Evolutionary conservation across 2,113 vertebrate species (phyloP).

Genomic region (Gymnobelideus leadbeateri): DNA sequence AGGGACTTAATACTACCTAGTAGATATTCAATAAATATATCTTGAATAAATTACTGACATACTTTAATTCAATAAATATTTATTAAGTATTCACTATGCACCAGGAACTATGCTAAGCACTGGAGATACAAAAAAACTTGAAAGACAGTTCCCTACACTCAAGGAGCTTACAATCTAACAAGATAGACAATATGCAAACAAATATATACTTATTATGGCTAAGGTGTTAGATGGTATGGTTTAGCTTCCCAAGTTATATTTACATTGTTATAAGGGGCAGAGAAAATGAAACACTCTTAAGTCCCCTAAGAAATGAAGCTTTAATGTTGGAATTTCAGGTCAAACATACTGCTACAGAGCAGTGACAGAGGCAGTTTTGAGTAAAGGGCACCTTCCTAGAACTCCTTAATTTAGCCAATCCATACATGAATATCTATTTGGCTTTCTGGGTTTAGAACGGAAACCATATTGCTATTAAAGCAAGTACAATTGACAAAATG

Average conservation of each 20-base stretch:
- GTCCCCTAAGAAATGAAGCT: not conserved
- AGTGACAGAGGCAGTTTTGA: not conserved
- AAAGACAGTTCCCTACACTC: not conserved
- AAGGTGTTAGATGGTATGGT: not conserved
- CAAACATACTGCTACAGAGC: not conserved
- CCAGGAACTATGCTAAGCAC: not conserved
- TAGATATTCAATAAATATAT: slow-evolving; percentile 3
- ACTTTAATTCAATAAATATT: slow-evolving; percentile 35
- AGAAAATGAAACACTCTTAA: not conserved
- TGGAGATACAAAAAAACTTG: not conserved
- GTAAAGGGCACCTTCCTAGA: not conserved
- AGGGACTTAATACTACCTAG: not conserved
- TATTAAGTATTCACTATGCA: not conserved
- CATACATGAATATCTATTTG: not conserved
- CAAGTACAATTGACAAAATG: not conserved
- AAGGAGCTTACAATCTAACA: not conserved
- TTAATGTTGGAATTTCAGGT: not conserved
- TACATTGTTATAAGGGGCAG: not conserved
- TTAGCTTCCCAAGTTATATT: not conserved
- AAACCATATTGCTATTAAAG: not conserved
- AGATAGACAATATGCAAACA: not conserved
- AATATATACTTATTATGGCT: not conserved
- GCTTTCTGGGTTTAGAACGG: not conserved
- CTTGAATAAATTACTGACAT: slow-evolving; percentile 6
- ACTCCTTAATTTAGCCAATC: not conserved